A percentile compares a stretch with the other conserved stretches of the same genome.
Conservation (phyloP, 2,888 invertebrate species). For the Sesamia inferens region DNA sequence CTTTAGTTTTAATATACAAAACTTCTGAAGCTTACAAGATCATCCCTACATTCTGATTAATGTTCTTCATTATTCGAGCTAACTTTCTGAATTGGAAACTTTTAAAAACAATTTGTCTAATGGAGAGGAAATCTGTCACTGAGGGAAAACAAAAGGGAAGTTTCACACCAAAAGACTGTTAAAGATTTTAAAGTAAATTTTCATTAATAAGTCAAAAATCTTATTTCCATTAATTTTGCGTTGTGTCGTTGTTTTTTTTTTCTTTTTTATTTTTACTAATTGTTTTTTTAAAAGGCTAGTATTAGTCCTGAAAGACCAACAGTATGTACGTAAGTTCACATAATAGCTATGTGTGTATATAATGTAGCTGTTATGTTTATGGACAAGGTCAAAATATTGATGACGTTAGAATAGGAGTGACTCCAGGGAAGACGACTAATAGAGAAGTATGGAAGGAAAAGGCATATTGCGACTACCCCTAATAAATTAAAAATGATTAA, state of each 20-base stretch:
- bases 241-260: not conserved
- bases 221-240: not conserved
- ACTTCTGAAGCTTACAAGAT: conserved; percentile 47
- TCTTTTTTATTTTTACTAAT: not conserved
- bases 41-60: conserved; percentile 68
- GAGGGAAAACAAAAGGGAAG: conserved; percentile 74
- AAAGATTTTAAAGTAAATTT: not conserved
- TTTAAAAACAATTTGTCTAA: conserved; percentile 81
- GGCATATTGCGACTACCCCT: no score
- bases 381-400: not conserved
- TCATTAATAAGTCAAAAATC: not conserved
- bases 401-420: no score
- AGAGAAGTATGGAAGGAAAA: no score
- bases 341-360: not conserved
- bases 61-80: conserved; percentile 70
- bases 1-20: conserved; percentile 47
- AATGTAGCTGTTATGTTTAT: not conserved
- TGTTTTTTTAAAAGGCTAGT: not conserved
- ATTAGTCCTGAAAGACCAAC: not conserved
- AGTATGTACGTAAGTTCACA: no score
- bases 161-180: conserved; percentile 72
- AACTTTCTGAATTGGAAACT: conserved; percentile 74
- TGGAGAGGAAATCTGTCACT: conserved; percentile 79
- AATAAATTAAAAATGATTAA: no score
- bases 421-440: no score